A percentile compares a stretch with the other conserved stretches of the same genome.
phyloP scores from a whole-genome alignment of 2,113 vertebrate species.

The Suncus etruscus region DNA sequence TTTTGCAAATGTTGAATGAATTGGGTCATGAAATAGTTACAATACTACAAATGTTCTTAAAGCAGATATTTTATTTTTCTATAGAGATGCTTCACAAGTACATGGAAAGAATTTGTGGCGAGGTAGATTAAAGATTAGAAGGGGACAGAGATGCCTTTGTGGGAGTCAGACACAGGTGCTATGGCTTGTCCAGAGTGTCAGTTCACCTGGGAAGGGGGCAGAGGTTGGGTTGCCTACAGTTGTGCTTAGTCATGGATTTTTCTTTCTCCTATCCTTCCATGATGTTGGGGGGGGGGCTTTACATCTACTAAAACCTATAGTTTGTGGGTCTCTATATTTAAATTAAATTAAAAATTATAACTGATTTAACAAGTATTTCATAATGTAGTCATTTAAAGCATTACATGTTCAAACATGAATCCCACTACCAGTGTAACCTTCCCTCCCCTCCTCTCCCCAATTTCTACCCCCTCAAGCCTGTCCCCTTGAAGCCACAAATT shows the following conservation, averaged over 20 bases:
- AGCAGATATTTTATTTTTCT: constrained; percentile 22
- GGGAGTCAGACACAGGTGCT: not conserved
- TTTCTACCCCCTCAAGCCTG: too few species aligned
- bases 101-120: not conserved
- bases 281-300: not conserved
- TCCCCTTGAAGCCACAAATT: too few species aligned
- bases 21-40: not conserved
- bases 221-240: not conserved
- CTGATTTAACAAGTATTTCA: too few species aligned
- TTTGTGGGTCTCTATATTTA: too few species aligned
- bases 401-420: too few species aligned
- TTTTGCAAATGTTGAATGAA: constrained; percentile 7
- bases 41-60: constrained; percentile 41
- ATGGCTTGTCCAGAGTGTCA: not conserved
- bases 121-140: not conserved
- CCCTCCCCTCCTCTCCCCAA: too few species aligned
- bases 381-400: too few species aligned
- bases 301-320: not conserved
- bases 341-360: too few species aligned
- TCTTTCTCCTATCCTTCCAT: not conserved
- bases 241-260: not conserved
- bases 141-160: not conserved
- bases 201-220: too few species aligned
- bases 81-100: not conserved
- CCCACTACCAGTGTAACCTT: too few species aligned